Conservation (phyloP, 2,888 invertebrate species). For the Tetrapedia diversipes region DNA sequence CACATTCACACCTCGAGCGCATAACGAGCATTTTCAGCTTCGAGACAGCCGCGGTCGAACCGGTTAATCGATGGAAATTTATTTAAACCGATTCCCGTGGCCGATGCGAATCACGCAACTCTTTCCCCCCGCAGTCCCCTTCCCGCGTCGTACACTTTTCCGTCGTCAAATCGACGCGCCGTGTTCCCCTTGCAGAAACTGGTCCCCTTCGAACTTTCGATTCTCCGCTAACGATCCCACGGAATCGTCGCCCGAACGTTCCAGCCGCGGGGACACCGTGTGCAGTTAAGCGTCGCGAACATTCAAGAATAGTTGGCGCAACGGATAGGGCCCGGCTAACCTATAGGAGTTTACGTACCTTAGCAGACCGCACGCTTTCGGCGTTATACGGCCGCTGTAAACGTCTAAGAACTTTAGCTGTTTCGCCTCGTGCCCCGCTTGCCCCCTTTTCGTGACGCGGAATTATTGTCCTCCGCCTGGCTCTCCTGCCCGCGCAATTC, state of each 20-base stretch:
- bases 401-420: slow-evolving; percentile 59
- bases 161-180: not conserved
- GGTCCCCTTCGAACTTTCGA: slow-evolving; percentile 10
- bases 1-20: no score
- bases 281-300: slow-evolving; percentile 51
- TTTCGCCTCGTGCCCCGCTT: slow-evolving; percentile 45
- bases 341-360: slow-evolving; percentile 40
- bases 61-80: slow-evolving; percentile 29
- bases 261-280: slow-evolving; percentile 50
- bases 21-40: not conserved
- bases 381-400: slow-evolving; percentile 51
- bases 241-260: slow-evolving; percentile 45
- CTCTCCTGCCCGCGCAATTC: not conserved
- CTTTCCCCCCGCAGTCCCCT: no score
- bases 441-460: slow-evolving; percentile 37
- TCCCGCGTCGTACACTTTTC: no score
- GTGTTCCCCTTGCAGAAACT: not conserved
- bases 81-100: slow-evolving; percentile 9
- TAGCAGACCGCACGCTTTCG: slow-evolving; percentile 47
- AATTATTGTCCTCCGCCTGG: slow-evolving; percentile 47
- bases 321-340: slow-evolving; percentile 39
- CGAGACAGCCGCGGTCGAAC: not conserved
- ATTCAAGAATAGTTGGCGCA: slow-evolving; percentile 53
- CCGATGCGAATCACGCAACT: slow-evolving; percentile 11
- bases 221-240: slow-evolving; percentile 29